These are phyloP conservation scores for Solenopsis fugax DNA, from an alignment of 1,140 invertebrate species.

Conservation along the genomic window DNA sequence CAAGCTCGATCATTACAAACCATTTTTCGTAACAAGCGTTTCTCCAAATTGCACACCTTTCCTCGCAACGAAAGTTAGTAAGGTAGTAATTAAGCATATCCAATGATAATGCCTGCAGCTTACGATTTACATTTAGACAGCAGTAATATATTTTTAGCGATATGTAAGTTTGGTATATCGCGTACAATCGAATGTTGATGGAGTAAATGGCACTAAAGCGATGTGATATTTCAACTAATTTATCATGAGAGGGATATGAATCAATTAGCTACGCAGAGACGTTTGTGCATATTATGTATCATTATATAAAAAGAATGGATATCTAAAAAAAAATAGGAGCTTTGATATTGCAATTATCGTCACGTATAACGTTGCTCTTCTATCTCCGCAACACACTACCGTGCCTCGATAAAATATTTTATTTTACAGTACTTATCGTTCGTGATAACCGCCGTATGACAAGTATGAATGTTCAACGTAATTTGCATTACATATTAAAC, in stretches of 20 bases:
- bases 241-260: neutral
- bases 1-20: constrained; percentile 47
- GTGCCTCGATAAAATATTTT: neutral
- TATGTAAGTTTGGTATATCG: neutral
- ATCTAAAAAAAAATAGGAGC: neutral
- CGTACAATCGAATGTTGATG: neutral
- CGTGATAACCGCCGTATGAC: neutral
- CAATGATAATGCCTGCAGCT: constrained; percentile 7
- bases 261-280: neutral
- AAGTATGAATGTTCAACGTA: neutral
- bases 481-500: constrained; percentile 17
- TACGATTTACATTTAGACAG: constrained; percentile 11
- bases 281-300: neutral
- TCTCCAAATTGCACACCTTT: neutral
- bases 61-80: neutral
- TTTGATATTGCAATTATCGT: neutral
- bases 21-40: constrained; percentile 9
- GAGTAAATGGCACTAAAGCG: neutral
- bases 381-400: neutral
- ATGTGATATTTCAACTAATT: constrained; percentile 16
- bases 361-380: neutral
- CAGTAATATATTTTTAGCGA: neutral
- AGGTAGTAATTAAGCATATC: constrained; percentile 3
- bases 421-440: neutral
- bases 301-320: constrained; percentile 17